A percentile compares a stretch with the other conserved stretches of the same genome.
Evolutionary conservation across 2,888 invertebrate genomes (phyloP).

Genomic region (Sycophila texana): DNA sequence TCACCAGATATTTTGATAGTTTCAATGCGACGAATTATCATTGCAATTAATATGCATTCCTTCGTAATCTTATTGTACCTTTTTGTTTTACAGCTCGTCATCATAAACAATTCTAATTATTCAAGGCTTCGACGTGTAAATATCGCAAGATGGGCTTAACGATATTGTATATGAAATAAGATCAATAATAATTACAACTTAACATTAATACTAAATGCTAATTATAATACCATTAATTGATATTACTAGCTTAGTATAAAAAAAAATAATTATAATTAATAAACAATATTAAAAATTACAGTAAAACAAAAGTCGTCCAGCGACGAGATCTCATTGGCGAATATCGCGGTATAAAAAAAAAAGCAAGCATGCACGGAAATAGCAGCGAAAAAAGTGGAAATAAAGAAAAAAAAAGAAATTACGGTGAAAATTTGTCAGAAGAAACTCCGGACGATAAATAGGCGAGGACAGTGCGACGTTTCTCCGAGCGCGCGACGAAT

Average conservation of each 20-base stretch:
- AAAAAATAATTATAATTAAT: conserved; percentile 35
- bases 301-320: conserved; percentile 43
- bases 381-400: background rate
- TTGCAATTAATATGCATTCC: background rate
- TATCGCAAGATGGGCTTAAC: conserved; percentile 40
- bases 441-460: conserved; percentile 7
- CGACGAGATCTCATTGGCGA: conserved; percentile 46
- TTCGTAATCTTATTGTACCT: background rate
- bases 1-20: background rate
- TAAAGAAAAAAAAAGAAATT: background rate
- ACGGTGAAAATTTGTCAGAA: background rate
- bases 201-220: conserved; percentile 30
- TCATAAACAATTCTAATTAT: background rate
- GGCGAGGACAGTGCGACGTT: conserved; percentile 56
- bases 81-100: conserved; percentile 5
- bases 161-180: conserved; percentile 36
- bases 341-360: conserved; percentile 8
- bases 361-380: background rate
- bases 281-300: conserved; percentile 32
- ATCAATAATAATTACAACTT: conserved; percentile 38
- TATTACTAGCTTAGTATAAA: conserved; percentile 23
- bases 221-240: conserved; percentile 27
- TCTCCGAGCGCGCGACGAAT: conserved; percentile 48
- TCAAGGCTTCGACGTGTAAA: conserved; percentile 39
- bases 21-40: conserved; percentile 11